Base-by-base conservation (phyloP, 2,888 invertebrate genomes). In the Noctua janthe region DNA sequence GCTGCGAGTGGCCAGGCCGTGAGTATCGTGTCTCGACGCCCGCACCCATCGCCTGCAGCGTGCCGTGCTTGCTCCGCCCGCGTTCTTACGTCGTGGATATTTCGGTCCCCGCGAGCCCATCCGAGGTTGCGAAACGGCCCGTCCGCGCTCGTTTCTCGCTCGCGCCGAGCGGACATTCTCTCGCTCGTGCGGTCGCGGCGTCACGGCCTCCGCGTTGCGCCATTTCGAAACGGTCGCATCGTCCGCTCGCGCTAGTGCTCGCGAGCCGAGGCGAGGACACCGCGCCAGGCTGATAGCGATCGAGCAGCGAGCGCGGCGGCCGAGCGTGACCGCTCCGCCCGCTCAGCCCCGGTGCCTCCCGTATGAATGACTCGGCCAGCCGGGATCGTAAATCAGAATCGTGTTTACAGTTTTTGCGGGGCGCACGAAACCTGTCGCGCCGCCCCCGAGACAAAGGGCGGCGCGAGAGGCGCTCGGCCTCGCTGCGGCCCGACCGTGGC, bases 141-240 rank as follows among this genome's bases (percentile, higher is more conserved):
- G 89, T 90, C 93, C 94, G 94, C 95, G 95, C 92, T 95, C 94
- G 94, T 93, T 93, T 94, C 94, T 94, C 95, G 94, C 92, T 90
- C 94, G 92, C 94, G 94, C 94, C 92, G 92, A 94, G 94, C 94
- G 95, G 95, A 97, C 97, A 96, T 97, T 97, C 96, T 97, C 97
- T 96, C 96, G 95, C 92, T 92, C 94, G 94, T 93, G 93, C 94
- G 95, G 94, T 95, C 94, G 94, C 94, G 94, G 95, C 96, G 96
- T 96, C 96, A 96, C 96, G 96, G 96, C 96, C 96, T 95, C 96
- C 95, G 94, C 95, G 96, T 95, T 96, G 96, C 96, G 96, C 96
- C 96, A 96, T 96, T 95, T 94, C 95, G 94, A 93, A 94, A 94
- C 94, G 95, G 93, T 94, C 94, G 95, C 94, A 92, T 94, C 94